Conservation (phyloP, 2,888 invertebrate genomes). For the Rhagonycha lutea region DNA sequence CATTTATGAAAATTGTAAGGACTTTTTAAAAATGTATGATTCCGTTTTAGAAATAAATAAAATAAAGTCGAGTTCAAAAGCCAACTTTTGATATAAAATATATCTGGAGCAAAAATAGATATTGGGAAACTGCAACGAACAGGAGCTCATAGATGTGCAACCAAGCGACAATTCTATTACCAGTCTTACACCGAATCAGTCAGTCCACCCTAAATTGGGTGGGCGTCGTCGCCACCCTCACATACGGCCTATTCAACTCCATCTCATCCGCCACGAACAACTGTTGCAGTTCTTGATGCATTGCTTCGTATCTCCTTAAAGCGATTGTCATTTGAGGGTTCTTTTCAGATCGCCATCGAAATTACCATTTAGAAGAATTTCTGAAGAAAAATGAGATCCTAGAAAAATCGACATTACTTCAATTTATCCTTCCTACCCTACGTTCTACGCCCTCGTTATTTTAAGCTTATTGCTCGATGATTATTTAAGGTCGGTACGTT, state of each 20-base stretch:
- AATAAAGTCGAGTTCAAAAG: slow-evolving; percentile 21
- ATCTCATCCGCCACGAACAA: slow-evolving; percentile 32
- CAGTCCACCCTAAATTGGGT: slow-evolving; percentile 33
- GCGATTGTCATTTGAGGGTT: slow-evolving; percentile 16
- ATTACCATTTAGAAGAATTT: slow-evolving; percentile 18
- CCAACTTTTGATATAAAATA: slow-evolving; percentile 32
- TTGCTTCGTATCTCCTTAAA: slow-evolving; percentile 26
- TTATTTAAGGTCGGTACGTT: neutral
- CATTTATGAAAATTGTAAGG: neutral
- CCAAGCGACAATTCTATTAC: slow-evolving; percentile 42
- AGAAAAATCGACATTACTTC: slow-evolving; percentile 1
- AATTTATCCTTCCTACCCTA: neutral
- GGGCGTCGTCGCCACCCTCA: slow-evolving; percentile 27
- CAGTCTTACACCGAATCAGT: slow-evolving; percentile 37
- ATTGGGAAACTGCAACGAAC: slow-evolving; percentile 32
- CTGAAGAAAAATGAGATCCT: slow-evolving; percentile 7
- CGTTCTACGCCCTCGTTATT: neutral
- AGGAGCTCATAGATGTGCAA: slow-evolving; percentile 35
- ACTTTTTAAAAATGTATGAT: neutral
- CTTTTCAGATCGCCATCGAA: slow-evolving; percentile 15
- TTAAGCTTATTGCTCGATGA: neutral
- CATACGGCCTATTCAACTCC: slow-evolving; percentile 10
- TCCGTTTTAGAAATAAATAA: slow-evolving; percentile 17
- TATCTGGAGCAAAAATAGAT: slow-evolving; percentile 32
- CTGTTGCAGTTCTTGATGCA: slow-evolving; percentile 34